A percentile compares a stretch with the other conserved stretches of the same genome.
These are phyloP conservation scores for Craterocephalus amniculus DNA, from an alignment of 2,797 vertebrate species.

Conservation along the genomic window DNA sequence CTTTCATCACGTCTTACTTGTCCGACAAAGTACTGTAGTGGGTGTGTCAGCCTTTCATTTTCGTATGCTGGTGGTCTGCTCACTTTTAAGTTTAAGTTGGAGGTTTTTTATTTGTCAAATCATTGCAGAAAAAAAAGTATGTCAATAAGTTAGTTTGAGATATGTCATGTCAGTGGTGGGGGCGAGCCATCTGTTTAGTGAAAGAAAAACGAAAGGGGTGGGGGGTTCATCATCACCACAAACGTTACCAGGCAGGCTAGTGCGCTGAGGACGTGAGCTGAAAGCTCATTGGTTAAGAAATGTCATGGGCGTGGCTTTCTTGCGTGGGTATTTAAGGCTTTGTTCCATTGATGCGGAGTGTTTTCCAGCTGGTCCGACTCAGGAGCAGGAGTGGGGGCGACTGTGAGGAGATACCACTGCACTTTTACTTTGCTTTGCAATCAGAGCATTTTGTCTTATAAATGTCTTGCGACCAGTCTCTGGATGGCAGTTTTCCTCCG, in stretches of 20 bases:
- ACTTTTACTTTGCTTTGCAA: constrained; percentile 20
- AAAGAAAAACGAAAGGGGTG: not conserved
- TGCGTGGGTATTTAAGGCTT: constrained; percentile 64
- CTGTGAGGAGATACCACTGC: constrained; percentile 19
- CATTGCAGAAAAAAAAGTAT: not conserved
- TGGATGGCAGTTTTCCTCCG: constrained; percentile 72
- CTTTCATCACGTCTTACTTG: not conserved
- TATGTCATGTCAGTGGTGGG: not conserved
- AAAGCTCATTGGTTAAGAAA: constrained; percentile 64
- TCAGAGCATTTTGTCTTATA: constrained; percentile 4
- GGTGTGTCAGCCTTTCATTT: not conserved
- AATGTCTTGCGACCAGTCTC: constrained; percentile 65
- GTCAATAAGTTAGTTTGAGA: not conserved
- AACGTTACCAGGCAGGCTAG: constrained; percentile 63
- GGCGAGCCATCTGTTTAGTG: not conserved
- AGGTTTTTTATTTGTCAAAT: not conserved
- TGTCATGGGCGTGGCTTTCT: constrained; percentile 33
- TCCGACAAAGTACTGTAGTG: not conserved
- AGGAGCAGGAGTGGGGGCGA: not conserved
- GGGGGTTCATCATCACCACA: constrained; percentile 28
- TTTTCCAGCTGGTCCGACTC: constrained; percentile 64
- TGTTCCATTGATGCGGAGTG: constrained; percentile 69
- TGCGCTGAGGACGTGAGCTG: constrained; percentile 55
- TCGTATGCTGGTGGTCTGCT: too few relatives aligned
- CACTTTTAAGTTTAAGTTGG: not conserved